These are phyloP conservation scores for Grapholita molesta DNA, from an alignment of 1,140 invertebrate species.

Conservation along the genomic window DNA sequence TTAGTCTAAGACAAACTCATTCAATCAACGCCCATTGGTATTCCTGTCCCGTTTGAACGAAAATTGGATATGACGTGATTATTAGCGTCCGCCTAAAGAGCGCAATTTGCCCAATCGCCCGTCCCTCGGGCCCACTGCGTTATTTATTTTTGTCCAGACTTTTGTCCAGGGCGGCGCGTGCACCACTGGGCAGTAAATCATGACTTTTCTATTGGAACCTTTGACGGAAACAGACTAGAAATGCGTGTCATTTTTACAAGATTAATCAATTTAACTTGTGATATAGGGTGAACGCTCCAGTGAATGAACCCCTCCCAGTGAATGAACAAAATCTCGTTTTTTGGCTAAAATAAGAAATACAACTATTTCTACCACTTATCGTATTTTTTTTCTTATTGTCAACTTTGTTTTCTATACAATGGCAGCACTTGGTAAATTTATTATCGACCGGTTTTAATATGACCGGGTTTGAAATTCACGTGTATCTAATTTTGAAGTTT, in stretches of 20 bases:
- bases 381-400: too few species aligned
- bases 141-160: constrained; percentile 59
- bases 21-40: constrained; percentile 55
- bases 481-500: too few species aligned
- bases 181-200: constrained; percentile 5
- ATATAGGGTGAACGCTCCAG: too few species aligned
- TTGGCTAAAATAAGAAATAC: too few species aligned
- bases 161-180: constrained; percentile 20
- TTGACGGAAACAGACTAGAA: neutral
- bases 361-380: too few species aligned
- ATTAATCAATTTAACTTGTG: neutral
- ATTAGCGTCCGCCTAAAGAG: constrained; percentile 70
- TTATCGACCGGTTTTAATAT: too few species aligned
- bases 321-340: too few species aligned
- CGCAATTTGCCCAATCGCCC: constrained; percentile 66
- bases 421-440: too few species aligned
- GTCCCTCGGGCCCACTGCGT: constrained; percentile 46
- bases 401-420: too few species aligned
- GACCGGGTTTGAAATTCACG: too few species aligned
- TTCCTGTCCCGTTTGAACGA: constrained; percentile 53
- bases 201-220: neutral
- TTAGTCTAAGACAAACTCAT: constrained; percentile 22
- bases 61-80: constrained; percentile 76
- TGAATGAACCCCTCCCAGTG: too few species aligned
- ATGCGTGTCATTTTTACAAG: neutral